Base-by-base conservation (phyloP, 2,888 invertebrate species). In the Andrena praecox region DNA sequence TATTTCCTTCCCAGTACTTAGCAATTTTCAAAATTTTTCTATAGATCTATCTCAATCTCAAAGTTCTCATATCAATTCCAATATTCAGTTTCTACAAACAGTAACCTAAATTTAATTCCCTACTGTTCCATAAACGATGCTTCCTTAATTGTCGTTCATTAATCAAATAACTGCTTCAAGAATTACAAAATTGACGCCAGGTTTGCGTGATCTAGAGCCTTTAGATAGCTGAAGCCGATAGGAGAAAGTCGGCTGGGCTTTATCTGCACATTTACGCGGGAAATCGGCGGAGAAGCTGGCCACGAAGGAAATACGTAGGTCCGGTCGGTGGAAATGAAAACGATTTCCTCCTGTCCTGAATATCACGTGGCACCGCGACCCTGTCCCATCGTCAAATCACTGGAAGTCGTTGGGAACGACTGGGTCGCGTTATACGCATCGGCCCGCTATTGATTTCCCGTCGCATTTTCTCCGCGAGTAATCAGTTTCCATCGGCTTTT, bases 401-500 rank as follows among this genome's bases (percentile, higher is more conserved):
- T 52, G 69, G 67, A 70, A 68, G 56, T 33, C 42, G 71, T 66
- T 71, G 67, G 67, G 68, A 74, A 74, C 76, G 76, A 66, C 16
- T 67, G 50, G 12, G 48, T 54, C 59, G 42, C 31, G 73, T 69
- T 66, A 70, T 70, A 77, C 83, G 82, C 78, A 82, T 77, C 82
- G 74, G 68, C 48, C 63, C 52, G 29, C 60, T 75, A 84, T 84
- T 71, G 83, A 84, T 82, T 84, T 84, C 64, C 83, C 68, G 78
- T 84, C 83, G 82, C 50, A 54, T 84, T 84, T 71, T 75, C 82
- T 78, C 77, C 67, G 4, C 74, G 74, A 66, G 67, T 78, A 82
- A 84, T 84, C 83, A 71, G 77, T 82, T 83, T 74, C 83, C 77
- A 82, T 70, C 83, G 77, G 82, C 20, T 77, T 73, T 74, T 33